These are phyloP conservation scores for Tetropium fuscum DNA, from an alignment of 2,888 invertebrate species.

Conservation along the genomic window DNA sequence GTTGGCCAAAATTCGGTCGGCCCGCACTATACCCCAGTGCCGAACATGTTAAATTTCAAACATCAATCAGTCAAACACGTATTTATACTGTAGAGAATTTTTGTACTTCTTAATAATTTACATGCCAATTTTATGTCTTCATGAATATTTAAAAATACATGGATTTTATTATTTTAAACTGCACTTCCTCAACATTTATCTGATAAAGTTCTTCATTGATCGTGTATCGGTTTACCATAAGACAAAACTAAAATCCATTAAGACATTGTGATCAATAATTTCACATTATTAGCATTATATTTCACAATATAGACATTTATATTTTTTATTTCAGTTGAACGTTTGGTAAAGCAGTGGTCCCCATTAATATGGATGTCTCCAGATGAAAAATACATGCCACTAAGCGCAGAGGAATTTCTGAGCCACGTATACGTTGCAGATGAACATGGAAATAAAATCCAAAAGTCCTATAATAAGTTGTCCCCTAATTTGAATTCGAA, in stretches of 20 bases:
- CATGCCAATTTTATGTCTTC: no score
- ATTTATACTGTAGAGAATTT: no score
- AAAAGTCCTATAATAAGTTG: conserved; percentile 28
- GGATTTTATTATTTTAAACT: no score
- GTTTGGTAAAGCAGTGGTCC: conserved; percentile 72
- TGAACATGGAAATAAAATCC: conserved; percentile 48
- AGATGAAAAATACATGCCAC: conserved; percentile 74
- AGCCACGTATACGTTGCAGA: conserved; percentile 66
- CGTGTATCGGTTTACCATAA: neutral
- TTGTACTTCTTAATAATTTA: no score
- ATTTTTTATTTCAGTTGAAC: conserved; percentile 50
- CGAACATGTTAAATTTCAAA: no score
- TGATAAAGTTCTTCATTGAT: no score
- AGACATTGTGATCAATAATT: neutral
- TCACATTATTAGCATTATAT: neutral
- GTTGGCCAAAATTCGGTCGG: no score
- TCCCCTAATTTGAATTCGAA: conserved; percentile 47
- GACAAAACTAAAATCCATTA: no score
- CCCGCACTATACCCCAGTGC: no score
- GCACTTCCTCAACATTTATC: no score
- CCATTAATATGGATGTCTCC: conserved; percentile 77
- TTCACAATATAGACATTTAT: neutral
- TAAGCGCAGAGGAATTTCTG: conserved; percentile 73
- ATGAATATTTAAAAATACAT: no score
- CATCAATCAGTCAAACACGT: no score